These are phyloP conservation scores for Chydorus sphaericus DNA, from an alignment of 2,888 invertebrate species.

Conservation along the genomic window DNA sequence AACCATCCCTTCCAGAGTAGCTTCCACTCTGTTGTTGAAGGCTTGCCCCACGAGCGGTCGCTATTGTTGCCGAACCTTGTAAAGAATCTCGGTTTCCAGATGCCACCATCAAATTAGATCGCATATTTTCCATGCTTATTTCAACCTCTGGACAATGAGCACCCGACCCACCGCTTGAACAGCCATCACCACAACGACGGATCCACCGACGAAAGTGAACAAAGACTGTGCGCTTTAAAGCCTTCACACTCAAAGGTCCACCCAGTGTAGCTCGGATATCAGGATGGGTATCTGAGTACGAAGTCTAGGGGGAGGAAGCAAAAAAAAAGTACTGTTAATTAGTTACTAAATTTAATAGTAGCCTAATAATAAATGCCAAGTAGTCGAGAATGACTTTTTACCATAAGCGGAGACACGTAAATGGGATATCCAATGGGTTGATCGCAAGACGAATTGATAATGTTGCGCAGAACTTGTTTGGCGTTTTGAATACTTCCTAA, in stretches of 20 bases:
- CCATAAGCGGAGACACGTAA: constrained; percentile 93
- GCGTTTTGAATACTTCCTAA: constrained; percentile 6
- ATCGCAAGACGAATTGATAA: constrained; percentile 98
- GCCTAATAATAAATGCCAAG: no score
- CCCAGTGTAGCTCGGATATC: constrained; percentile 68
- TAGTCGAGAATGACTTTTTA: no score
- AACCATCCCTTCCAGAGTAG: background rate
- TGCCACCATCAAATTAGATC: background rate
- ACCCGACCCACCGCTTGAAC: constrained; percentile 64
- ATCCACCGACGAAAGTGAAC: constrained; percentile 51
- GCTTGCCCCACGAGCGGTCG: background rate
- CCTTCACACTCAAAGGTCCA: constrained; percentile 62
- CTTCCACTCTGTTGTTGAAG: background rate
- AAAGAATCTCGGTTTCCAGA: no score
- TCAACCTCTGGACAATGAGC: constrained; percentile 39
- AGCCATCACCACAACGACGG: constrained; percentile 82
- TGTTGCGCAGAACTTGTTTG: constrained; percentile 72
- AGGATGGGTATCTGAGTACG: constrained; percentile 87
- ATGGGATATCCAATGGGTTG: constrained; percentile 98
- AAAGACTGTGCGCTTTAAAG: constrained; percentile 54
- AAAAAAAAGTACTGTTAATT: no score
- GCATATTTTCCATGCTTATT: constrained; percentile 11
- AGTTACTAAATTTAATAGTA: no score
- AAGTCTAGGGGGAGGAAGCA: no score
- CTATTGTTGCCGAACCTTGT: no score